phyloP scores from a whole-genome alignment of 2,888 invertebrate genomes.

The Caenorhabditis wallacei region DNA sequence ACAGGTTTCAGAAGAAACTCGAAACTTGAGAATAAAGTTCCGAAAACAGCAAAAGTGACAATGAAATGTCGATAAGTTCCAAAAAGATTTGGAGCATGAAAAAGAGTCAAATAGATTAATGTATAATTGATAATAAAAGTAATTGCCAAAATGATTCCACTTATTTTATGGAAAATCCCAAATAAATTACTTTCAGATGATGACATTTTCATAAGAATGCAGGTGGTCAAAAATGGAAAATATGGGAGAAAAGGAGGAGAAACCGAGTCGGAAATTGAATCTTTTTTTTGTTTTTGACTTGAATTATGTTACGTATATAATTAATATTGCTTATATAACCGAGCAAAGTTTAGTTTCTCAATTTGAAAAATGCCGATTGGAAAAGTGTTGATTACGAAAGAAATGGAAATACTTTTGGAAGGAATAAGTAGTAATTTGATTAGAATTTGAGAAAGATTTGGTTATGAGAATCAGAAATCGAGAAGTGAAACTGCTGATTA shows the following conservation, averaged over 20 bases:
- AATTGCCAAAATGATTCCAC: constrained; percentile 2
- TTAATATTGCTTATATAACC: neutral
- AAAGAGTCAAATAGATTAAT: constrained; percentile 31
- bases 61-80: constrained; percentile 36
- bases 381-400: neutral
- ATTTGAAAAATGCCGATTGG: neutral
- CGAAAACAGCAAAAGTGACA: constrained; percentile 35
- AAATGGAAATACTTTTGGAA: neutral
- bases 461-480: neutral
- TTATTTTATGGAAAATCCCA: constrained; percentile 13
- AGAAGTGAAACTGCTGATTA: neutral
- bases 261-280: constrained; percentile 19
- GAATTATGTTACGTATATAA: constrained; percentile 25
- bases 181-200: constrained; percentile 9
- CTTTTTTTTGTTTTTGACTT: constrained; percentile 20
- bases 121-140: constrained; percentile 34
- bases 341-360: neutral
- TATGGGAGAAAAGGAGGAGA: neutral
- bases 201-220: constrained; percentile 22
- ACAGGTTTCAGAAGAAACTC: constrained; percentile 27
- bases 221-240: constrained; percentile 26
- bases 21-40: constrained; percentile 19
- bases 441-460: neutral
- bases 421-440: neutral
- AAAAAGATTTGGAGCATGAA: constrained; percentile 33